Evolutionary conservation across 2,797 vertebrate genomes (phyloP), one percentile per base, ranked within the genome.

Genomic region (Esox lucius): DNA sequence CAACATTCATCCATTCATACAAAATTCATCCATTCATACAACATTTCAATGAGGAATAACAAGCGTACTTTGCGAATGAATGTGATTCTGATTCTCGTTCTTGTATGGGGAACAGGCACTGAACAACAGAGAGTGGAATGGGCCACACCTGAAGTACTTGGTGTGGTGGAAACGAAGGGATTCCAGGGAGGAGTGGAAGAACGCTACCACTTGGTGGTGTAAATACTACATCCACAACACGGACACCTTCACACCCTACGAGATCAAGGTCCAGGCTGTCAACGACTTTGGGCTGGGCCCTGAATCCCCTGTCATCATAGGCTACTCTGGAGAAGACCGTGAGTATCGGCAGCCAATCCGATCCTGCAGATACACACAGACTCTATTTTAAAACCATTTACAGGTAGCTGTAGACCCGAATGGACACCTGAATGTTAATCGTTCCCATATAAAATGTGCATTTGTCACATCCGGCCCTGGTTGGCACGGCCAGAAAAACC

Each of bases 311-410:
- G 89, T 96, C 0, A 70, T 97, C 85, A 94, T 93, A 22, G 98
- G 98, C 61, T 99, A 96, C 28, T 99, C 98, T 0, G 98, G 98
- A 62, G 98, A 99, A 89, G 98, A 98, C 84, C 97, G 98, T 99
- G 90, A 96, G 97, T 98, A 85, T 33, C 2, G 69, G 48, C 17
- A 70, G 16, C 65, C 16, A 35, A 8, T 59, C 69, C 66, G 22
- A 9, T 70, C 0, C 70, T 53, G 3, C 53, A 59, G 33, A 31
- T 42, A 39, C 13, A 68, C 31, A 65, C 39, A 53, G 17, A 48
- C 61, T 2, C 5, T 6, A 31, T 66, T 65, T 19, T 19, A 66
- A 5, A 31, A 7, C 7, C 7, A 24, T 61, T 24, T 61, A 11
- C 11, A 61, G 56, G 22, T 61, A 12, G 56, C 56, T 61, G 24